Evolutionary conservation across 2,113 vertebrate genomes (phyloP).

Genomic region (Archilochus colubris): DNA sequence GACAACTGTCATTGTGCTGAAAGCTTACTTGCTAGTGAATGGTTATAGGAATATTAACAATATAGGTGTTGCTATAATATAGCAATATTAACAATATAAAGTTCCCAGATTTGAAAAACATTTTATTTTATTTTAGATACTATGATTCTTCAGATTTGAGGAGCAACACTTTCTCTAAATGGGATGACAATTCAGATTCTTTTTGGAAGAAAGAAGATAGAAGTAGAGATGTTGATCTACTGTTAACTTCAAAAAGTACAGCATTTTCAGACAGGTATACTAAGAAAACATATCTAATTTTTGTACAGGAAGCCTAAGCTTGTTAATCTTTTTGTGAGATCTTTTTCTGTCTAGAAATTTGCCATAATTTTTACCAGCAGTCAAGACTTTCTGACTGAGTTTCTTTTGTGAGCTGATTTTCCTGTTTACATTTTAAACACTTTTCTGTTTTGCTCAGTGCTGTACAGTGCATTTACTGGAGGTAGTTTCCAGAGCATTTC

Average conservation of each 20-base stretch:
- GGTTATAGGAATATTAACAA: background rate
- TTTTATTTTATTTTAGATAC: constrained; percentile 66
- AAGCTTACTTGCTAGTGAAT: background rate
- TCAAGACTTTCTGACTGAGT: background rate
- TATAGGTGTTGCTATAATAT: background rate
- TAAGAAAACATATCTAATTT: background rate
- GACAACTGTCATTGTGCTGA: background rate
- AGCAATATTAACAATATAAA: background rate
- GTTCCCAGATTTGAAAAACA: background rate
- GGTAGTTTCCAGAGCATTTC: background rate
- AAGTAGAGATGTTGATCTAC: constrained; percentile 77
- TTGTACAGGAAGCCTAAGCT: background rate
- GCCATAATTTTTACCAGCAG: background rate
- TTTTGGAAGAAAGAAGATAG: constrained; percentile 84
- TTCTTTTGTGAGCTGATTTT: background rate
- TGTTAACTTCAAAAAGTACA: constrained; percentile 72
- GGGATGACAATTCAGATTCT: constrained; percentile 79
- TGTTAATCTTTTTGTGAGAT: background rate
- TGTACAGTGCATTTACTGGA: background rate
- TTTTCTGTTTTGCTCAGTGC: background rate
- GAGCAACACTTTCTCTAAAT: constrained; percentile 79
- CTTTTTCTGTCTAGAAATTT: background rate
- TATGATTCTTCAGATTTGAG: constrained; percentile 77
- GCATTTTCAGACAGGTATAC: constrained; percentile 83
- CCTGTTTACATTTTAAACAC: background rate